Evolutionary conservation across 2,888 invertebrate genomes (phyloP), one percentile per base, ranked within the genome.

Genomic region (Lissocephala sabroskyi): DNA sequence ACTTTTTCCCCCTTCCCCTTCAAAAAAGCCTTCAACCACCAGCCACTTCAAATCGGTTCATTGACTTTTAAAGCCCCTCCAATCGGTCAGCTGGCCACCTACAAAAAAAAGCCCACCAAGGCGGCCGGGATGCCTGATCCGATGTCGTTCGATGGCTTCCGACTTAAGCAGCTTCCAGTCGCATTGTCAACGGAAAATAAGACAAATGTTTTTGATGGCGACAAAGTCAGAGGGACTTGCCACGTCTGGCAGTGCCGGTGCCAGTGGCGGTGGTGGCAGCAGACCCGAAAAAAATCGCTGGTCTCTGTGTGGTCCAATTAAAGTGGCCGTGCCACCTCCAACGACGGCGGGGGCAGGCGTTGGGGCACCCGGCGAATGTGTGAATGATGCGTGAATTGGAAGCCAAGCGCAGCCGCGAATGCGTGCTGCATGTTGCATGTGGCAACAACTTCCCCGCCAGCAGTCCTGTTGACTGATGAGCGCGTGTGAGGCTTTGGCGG

Each of bases 381-480:
- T 79, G 81, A 80, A 82, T 82, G 80, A 80, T 78, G 80, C 82
- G 79, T 80, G 71, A 79, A 80, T 79, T 73, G 70, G 64, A 65
- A 66, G 65, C 58, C 68, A 59, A 60, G 57, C 57, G 56, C 45
- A 60, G 50, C 40, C 35, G 45, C 52, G 49, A 45, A 18, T 18
- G 30, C n/a, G n/a, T 23, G 10, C 10, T 30, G 30, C 9, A 30
- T 30, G 30, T 30, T 30, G 30, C 30, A n/a, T n/a, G 35, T 55
- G 54, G 61, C 59, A 59, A 28, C 70, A 70, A 55, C 26, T 32
- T 32, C 5, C 33, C n/a, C 7, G 33, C 33, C 35, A 35, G 33
- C 41, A 42, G 36, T 29, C 33, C 28, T 71, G 71, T 62, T 73
- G 71, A 73, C 65, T 73, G 71, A 73, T 79, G 79, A 53, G 62